Conservation (phyloP, 2,113 vertebrate genomes). For the Passerina amoena region DNA sequence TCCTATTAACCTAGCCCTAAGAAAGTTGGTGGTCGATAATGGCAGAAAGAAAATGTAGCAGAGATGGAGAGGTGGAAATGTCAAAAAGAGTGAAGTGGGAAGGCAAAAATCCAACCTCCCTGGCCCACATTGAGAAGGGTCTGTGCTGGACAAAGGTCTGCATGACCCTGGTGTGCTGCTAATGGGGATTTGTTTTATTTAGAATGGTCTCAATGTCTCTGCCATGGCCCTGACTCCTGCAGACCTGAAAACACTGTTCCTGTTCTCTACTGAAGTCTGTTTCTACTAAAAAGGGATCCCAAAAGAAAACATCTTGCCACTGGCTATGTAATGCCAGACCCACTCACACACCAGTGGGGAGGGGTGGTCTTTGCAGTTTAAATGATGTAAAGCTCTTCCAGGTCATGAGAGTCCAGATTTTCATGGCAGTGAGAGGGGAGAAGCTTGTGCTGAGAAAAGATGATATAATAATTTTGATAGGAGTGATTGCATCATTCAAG, state of each 20-base stretch:
- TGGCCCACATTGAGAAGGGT: rapidly evolving
- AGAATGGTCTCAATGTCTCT: not conserved
- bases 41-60: not conserved
- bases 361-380: not conserved
- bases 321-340: not conserved
- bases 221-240: rapidly evolving
- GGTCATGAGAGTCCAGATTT: not conserved
- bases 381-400: not conserved
- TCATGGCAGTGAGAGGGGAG: not conserved
- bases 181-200: not conserved
- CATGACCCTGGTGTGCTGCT: not conserved
- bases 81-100: not conserved
- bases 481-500: not conserved
- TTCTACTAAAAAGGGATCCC: not conserved
- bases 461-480: not conserved
- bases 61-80: not conserved
- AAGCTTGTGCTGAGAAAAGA: not conserved
- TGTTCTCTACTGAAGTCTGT: not conserved
- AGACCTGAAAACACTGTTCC: not conserved
- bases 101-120: not conserved
- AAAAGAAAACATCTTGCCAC: not conserved
- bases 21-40: not conserved
- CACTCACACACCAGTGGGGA: not conserved
- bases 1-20: not conserved
- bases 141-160: not conserved